These are phyloP conservation scores for Terrapene triunguis DNA, from an alignment of 2,113 vertebrate species.

Conservation along the genomic window DNA sequence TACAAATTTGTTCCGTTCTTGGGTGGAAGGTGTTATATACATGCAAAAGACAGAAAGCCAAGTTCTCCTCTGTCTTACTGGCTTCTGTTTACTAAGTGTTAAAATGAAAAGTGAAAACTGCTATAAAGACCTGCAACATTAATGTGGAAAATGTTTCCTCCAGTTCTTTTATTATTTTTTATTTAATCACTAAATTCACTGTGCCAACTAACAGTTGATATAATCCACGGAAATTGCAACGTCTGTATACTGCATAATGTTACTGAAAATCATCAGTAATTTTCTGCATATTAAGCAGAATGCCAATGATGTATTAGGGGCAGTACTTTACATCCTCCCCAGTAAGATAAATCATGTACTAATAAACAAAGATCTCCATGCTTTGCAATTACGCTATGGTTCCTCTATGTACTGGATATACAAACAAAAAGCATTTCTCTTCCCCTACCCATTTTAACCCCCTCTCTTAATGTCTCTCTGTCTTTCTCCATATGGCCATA, in stretches of 20 bases:
- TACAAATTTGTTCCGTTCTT: neutral
- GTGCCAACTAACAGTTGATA: neutral
- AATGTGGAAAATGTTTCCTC: neutral
- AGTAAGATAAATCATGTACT: neutral
- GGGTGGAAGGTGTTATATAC: neutral
- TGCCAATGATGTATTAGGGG: neutral
- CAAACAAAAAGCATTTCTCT: neutral
- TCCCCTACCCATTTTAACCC: neutral
- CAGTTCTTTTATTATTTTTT: neutral
- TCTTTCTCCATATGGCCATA: neutral
- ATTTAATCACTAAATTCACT: neutral
- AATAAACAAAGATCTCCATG: neutral
- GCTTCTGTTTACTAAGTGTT: neutral
- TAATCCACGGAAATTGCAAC: neutral
- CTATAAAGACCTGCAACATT: neutral
- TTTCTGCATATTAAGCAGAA: neutral
- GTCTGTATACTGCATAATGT: neutral
- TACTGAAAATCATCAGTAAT: neutral
- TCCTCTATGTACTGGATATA: neutral
- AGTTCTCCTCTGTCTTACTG: neutral
- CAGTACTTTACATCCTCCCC: neutral
- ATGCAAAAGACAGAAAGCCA: neutral
- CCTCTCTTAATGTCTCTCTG: neutral
- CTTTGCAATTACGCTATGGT: neutral
- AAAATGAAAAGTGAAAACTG: neutral